Percentiles rank a stretch among this genome's conserved stretches.
Conservation (phyloP, 2,888 invertebrate species). For the Napeogenes inachia region DNA sequence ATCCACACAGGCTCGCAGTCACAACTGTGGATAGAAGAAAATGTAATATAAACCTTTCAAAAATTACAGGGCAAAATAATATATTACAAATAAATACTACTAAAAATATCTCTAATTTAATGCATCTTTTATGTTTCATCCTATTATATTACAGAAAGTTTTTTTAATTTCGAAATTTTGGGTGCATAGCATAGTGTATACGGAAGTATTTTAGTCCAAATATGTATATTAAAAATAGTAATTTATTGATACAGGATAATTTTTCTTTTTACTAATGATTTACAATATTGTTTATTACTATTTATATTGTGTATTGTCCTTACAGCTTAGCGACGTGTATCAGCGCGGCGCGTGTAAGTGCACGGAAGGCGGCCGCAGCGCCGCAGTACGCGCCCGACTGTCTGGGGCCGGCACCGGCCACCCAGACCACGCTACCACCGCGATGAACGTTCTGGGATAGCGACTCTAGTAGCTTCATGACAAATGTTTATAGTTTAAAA, state of each 20-base stretch:
- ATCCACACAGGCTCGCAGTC: conserved; percentile 61
- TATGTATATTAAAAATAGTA: no score
- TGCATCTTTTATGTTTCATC: no score
- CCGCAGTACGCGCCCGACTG: conserved; percentile 37
- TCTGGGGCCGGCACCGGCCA: conserved; percentile 37
- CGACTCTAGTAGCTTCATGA: conserved; percentile 51
- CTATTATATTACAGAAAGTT: no score
- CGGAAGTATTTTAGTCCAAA: no score
- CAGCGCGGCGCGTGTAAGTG: conserved; percentile 51
- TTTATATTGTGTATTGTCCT: conserved; percentile 1
- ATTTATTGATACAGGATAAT: no score
- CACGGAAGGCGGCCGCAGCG: conserved; percentile 54
- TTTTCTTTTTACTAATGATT: no score
- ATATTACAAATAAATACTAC: no score
- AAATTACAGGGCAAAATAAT: background rate
- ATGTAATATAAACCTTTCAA: background rate
- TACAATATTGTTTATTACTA: no score
- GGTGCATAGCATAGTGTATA: no score
- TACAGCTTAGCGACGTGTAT: conserved; percentile 55
- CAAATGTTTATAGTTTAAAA: no score
- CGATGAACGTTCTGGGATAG: conserved; percentile 43
- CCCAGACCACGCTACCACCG: conserved; percentile 59
- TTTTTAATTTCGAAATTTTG: no score
- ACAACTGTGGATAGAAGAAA: conserved; percentile 39
- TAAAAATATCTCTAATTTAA: no score